A percentile compares a stretch with the other conserved stretches of the same genome.
Evolutionary conservation across 2,797 vertebrate species (phyloP).

Genomic region (Tragelaphus oryx): DNA sequence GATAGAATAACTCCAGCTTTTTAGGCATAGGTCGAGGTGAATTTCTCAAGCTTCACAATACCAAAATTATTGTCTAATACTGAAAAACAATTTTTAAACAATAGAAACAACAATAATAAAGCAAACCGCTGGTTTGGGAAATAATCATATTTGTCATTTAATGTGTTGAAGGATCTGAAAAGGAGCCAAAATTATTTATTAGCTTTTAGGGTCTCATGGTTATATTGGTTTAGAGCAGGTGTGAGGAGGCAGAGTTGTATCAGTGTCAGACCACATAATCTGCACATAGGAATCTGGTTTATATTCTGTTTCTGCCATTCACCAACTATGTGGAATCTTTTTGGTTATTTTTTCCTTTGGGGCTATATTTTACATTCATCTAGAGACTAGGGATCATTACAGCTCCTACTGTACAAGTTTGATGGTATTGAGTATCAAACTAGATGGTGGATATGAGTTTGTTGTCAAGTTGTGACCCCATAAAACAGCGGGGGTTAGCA

Average conservation of each 20-base stretch:
- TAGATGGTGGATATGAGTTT: background rate
- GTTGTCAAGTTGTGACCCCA: background rate
- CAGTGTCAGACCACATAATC: background rate
- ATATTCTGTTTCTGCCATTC: background rate
- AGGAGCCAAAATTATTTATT: background rate
- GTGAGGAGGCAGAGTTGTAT: background rate
- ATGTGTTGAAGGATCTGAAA: background rate
- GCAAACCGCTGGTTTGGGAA: background rate
- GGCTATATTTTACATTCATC: background rate
- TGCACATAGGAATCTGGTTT: background rate
- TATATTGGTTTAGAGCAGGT: rapidly evolving
- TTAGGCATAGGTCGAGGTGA: background rate
- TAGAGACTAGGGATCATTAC: background rate
- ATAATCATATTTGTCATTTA: background rate
- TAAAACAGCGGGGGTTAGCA: rapidly evolving
- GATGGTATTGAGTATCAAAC: background rate
- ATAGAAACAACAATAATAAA: background rate
- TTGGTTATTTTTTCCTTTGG: too few relatives aligned
- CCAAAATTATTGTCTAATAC: background rate
- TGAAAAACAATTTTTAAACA: background rate
- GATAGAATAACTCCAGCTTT: background rate
- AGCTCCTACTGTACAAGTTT: background rate
- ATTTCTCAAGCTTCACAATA: background rate
- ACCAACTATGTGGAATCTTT: background rate
- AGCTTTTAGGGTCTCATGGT: background rate